Evolutionary conservation across 2,888 invertebrate genomes (phyloP).

Genomic region (Parnassius apollo): DNA sequence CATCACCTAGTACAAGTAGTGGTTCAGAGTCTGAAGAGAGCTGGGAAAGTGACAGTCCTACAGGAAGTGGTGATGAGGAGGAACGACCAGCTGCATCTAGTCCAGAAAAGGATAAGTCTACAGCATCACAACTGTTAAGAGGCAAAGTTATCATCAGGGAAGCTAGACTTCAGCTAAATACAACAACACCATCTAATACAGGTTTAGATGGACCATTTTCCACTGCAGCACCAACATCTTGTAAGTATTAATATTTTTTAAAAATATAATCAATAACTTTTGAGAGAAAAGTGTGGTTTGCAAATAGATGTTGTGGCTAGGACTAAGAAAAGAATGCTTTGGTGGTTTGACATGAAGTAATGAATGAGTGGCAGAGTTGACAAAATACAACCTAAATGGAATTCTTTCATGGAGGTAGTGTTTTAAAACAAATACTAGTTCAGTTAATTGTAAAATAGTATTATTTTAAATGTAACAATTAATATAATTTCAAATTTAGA

Average conservation of each 20-base stretch:
- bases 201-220: slow-evolving; percentile 86
- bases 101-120: slow-evolving; percentile 69
- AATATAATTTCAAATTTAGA: too few species aligned
- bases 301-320: too few species aligned
- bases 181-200: slow-evolving; percentile 37
- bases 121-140: slow-evolving; percentile 76
- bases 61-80: slow-evolving; percentile 64
- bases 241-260: slow-evolving; percentile 49
- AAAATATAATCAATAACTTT: too few species aligned
- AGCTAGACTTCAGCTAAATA: slow-evolving; percentile 83
- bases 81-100: slow-evolving; percentile 65
- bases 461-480: too few species aligned
- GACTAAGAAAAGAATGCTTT: too few species aligned
- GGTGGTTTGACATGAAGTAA: too few species aligned
- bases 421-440: too few species aligned
- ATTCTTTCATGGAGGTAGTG: too few species aligned
- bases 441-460: too few species aligned
- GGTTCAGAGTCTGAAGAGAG: slow-evolving; percentile 72
- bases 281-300: too few species aligned
- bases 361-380: too few species aligned
- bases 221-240: slow-evolving; percentile 57
- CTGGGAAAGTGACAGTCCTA: slow-evolving; percentile 69
- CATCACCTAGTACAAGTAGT: slow-evolving; percentile 69
- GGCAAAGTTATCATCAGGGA: slow-evolving; percentile 86
- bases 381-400: too few species aligned